These are phyloP conservation scores for Tromatobia lineatoria DNA, from an alignment of 2,888 invertebrate species.

Conservation along the genomic window DNA sequence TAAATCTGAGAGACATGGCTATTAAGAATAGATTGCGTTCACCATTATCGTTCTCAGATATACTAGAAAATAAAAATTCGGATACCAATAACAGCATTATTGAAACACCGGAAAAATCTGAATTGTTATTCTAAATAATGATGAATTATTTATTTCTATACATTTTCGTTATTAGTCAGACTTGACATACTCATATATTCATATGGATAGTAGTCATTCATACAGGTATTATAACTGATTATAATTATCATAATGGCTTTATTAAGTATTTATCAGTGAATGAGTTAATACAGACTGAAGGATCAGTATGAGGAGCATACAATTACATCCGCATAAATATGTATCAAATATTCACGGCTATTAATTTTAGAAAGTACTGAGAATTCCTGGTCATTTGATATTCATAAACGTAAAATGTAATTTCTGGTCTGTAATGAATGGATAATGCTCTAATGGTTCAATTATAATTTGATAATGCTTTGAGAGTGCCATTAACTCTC, in stretches of 20 bases:
- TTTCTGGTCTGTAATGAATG: too few species aligned
- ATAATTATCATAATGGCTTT: not conserved
- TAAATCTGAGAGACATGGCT: not conserved
- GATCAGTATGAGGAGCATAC: not conserved
- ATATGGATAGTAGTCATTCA: not conserved
- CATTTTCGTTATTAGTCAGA: too few species aligned
- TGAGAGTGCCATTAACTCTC: too few species aligned
- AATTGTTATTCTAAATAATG: not conserved
- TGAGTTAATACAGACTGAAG: not conserved
- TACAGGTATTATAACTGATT: not conserved
- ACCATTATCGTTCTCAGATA: not conserved
- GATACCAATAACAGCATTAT: not conserved
- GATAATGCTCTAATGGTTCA: too few species aligned
- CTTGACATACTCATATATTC: too few species aligned
- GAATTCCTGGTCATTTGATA: too few species aligned
- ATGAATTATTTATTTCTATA: not conserved
- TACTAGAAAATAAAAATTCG: too few species aligned
- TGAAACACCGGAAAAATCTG: not conserved
- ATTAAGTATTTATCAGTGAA: not conserved
- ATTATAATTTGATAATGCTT: too few species aligned
- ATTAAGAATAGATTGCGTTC: not conserved
- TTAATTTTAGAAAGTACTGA: not conserved
- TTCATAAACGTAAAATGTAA: too few species aligned
- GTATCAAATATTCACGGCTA: not conserved
- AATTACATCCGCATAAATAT: not conserved